phyloP scores from a whole-genome alignment of 2,888 invertebrate genomes.

The Andrena bicolor region DNA sequence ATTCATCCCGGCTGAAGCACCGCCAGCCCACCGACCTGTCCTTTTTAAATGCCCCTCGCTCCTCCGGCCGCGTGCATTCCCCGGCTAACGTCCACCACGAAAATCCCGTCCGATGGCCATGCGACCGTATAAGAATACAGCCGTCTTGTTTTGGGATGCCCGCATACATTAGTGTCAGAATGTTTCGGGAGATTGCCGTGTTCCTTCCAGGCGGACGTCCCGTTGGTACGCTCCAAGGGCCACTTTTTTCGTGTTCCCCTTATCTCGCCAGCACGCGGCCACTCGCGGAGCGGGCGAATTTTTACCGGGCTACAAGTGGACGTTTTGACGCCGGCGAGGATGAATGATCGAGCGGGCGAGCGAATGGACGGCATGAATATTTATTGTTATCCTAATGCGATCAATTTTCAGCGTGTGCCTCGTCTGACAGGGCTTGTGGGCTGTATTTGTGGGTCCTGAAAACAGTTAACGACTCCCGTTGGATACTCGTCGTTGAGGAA shows the following conservation, averaged over 20 bases:
- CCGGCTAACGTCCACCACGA: conserved; percentile 34
- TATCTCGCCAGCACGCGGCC: conserved; percentile 38
- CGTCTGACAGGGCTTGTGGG: background rate
- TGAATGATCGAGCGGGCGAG: conserved; percentile 30
- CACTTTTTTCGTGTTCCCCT: conserved; percentile 32
- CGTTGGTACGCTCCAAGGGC: conserved; percentile 9
- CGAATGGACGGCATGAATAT: conserved; percentile 32
- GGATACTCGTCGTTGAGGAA: too few species aligned
- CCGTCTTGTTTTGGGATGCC: conserved; percentile 47
- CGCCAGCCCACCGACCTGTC: conserved; percentile 28
- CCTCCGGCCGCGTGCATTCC: conserved; percentile 11
- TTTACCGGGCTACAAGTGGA: conserved; percentile 16
- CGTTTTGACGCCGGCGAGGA: conserved; percentile 18
- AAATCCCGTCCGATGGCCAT: conserved; percentile 43
- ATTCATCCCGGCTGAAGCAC: conserved; percentile 2
- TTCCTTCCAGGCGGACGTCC: conserved; percentile 45
- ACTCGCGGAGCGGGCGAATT: conserved; percentile 20
- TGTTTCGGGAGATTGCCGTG: conserved; percentile 53
- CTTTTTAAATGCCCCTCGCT: conserved; percentile 49
- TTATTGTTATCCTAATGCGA: conserved; percentile 13
- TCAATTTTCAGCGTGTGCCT: background rate
- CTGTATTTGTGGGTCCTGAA: too few species aligned
- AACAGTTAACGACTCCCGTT: too few species aligned
- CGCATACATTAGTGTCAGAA: conserved; percentile 65
- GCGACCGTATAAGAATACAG: conserved; percentile 49